Evolutionary conservation across 2,113 vertebrate genomes (phyloP).

Genomic region (Odocoileus hemionus): DNA sequence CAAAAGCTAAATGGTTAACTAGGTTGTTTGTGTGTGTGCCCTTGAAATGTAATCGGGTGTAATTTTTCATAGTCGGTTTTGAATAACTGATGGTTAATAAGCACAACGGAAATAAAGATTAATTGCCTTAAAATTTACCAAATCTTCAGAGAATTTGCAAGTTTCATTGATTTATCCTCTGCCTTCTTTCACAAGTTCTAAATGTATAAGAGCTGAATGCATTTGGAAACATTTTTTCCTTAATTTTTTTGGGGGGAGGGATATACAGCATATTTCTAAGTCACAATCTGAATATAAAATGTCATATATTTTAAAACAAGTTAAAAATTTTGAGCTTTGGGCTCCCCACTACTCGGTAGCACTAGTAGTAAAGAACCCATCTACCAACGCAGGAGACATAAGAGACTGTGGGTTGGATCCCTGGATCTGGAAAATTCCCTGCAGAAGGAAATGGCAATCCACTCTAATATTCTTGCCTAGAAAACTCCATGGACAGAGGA

Average conservation of each 20-base stretch:
- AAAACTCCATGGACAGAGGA: background rate
- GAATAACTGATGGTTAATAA: background rate
- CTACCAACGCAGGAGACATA: rapidly evolving
- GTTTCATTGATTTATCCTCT: background rate
- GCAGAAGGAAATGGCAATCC: rapidly evolving
- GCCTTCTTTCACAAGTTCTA: background rate
- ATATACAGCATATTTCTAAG: background rate
- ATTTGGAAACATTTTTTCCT: background rate
- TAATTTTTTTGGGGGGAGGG: background rate
- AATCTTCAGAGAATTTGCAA: background rate
- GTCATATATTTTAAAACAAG: background rate
- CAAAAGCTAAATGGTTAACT: background rate
- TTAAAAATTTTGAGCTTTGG: background rate
- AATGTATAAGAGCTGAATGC: background rate
- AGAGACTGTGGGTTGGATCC: background rate
- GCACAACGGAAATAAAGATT: background rate
- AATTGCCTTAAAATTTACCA: background rate
- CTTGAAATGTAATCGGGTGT: background rate
- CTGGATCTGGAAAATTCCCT: background rate
- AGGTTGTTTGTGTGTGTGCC: rapidly evolving
- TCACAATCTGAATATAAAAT: background rate
- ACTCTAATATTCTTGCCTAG: background rate
- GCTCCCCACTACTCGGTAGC: background rate
- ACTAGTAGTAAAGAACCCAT: background rate
- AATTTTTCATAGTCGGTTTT: background rate